A percentile compares a stretch with the other conserved stretches of the same genome.
Conservation (phyloP, 2,888 invertebrate genomes). For the Salticus scenicus region DNA sequence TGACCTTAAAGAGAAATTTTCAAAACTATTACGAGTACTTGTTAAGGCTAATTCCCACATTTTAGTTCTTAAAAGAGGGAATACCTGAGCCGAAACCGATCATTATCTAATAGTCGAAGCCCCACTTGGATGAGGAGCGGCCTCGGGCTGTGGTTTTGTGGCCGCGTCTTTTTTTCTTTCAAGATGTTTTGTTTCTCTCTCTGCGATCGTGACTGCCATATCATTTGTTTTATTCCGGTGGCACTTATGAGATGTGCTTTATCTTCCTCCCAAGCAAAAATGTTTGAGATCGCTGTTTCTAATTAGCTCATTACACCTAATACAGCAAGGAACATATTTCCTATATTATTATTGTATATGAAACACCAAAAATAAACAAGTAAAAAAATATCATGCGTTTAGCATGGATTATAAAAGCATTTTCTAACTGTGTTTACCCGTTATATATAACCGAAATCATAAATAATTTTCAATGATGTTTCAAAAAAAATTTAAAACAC, state of each 20-base stretch:
- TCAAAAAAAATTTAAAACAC: too few relatives aligned
- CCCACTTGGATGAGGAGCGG: background rate
- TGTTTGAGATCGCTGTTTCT: too few relatives aligned
- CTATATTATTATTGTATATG: too few relatives aligned
- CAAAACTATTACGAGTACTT: conserved; percentile 7
- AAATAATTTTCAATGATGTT: too few relatives aligned
- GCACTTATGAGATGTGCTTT: background rate
- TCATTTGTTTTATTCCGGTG: conserved; percentile 4
- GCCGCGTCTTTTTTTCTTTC: background rate
- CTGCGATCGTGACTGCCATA: background rate
- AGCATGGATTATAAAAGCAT: too few relatives aligned
- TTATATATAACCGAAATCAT: too few relatives aligned
- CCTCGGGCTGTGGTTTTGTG: background rate
- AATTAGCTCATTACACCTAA: too few relatives aligned
- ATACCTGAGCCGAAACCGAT: background rate
- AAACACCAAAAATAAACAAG: too few relatives aligned
- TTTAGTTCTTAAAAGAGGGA: conserved; percentile 1
- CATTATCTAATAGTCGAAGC: conserved; percentile 13
- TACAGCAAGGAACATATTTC: too few relatives aligned
- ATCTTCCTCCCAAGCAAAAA: background rate
- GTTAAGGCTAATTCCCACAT: conserved; percentile 15
- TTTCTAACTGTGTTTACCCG: too few relatives aligned
- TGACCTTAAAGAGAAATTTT: background rate
- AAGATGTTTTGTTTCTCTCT: background rate
- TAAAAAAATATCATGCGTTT: too few relatives aligned